Evolutionary conservation across 2,888 invertebrate species (phyloP), one percentile per base, ranked within the genome.

Genomic region (Philhelius pedissequus): DNA sequence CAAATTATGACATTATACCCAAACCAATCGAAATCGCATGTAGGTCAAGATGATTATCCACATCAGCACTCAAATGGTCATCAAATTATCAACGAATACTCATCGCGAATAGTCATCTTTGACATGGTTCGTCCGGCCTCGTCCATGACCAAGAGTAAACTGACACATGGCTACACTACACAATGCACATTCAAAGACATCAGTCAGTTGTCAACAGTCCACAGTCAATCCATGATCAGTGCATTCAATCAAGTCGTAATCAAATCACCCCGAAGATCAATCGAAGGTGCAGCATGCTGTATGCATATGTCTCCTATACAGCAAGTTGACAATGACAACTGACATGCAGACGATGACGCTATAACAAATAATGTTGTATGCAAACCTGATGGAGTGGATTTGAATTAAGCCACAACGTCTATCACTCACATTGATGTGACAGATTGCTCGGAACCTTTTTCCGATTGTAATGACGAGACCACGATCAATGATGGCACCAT

Each of bases 341-440:
- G 86, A 86, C 87, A 86, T 71, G 70, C 71, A 70, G 75, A 76
- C 86, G 87, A 86, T 75, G 86, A 86, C 79, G 81, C 69, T 77
- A 54, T 69, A 77, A 77, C 81, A 81, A 86, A 86, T 82, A 84
- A 87, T 84, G 86, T 87, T 86, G 86, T 87, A 87, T 87, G 87
- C 87, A 87, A 87, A 87, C 86, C 81, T 74, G 76, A 81, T 82
- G 71, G 76, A 81, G 83, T 87, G 74, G 86, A 86, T 87, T 86
- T 82, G 86, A 86, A 83, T 79, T 81, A 79, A 79, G 76, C 82
- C 77, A 86, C 82, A 83, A 80, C 80, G 79, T 80, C 86, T 86
- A 86, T 87, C 87, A 87, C 86, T 87, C 87, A 87, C 82, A 86
- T 86, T 87, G 76, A 80, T 86, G 86, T 86, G 86, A 86, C 79